Conservation (phyloP, 2,113 vertebrate species). For the Nannospalax galili region DNA sequence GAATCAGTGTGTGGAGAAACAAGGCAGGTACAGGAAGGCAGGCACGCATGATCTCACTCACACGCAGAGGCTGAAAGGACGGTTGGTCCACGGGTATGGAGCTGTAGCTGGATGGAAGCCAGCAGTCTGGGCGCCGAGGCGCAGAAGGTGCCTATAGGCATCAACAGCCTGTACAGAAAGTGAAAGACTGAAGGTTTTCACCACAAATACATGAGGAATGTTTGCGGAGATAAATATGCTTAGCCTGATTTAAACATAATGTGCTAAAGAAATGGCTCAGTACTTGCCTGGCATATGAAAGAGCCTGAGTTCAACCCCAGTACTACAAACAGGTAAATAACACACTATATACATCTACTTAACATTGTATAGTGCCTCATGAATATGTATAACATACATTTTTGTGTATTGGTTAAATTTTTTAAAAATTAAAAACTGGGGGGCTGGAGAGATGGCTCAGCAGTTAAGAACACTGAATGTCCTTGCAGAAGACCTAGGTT, state of each 20-base stretch:
- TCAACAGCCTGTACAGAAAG: background rate
- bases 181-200: background rate
- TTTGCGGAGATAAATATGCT: background rate
- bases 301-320: background rate
- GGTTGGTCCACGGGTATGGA: background rate
- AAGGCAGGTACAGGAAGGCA: too few relatives aligned
- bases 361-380: background rate
- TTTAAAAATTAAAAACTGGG: background rate
- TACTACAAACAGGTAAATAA: background rate
- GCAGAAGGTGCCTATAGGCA: too few relatives aligned
- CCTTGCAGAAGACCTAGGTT: too few relatives aligned
- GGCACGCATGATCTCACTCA: background rate
- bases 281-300: background rate
- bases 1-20: background rate
- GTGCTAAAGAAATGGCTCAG: background rate
- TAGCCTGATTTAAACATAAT: background rate
- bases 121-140: background rate
- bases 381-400: background rate
- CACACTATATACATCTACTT: background rate
- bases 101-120: background rate
- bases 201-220: background rate
- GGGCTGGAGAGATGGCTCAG: background rate
- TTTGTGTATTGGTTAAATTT: background rate
- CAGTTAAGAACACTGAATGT: too few relatives aligned
- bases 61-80: background rate